Base-by-base conservation (phyloP, 2,797 vertebrate species). In the Falco columbarius region DNA sequence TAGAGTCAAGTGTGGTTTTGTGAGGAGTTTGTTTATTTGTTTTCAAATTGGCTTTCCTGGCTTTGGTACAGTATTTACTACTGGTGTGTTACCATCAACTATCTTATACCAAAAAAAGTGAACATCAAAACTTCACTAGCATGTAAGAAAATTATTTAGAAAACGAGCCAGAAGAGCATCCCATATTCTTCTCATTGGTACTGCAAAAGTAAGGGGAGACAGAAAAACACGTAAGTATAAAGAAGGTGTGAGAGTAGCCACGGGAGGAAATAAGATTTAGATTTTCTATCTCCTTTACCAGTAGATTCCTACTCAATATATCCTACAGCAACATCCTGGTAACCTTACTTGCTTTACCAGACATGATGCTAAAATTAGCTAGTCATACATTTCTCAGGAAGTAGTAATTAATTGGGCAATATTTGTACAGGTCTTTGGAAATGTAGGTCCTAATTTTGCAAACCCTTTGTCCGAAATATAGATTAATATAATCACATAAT, bases 401-500 rank as follows among this genome's bases (percentile, higher is more conserved):
- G 90, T 79, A 75, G 90, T 96, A 96, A 95, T 97, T 96, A 97
- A 91, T 96, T 94, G 96, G 89, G 89, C 94, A 97, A 90, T 97
- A 94, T 97, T 97, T 97, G 90, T 93, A 97, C 96, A 94, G 91
- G 65, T 94, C 89, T 96, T 92, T 93, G 93, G 82, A 96, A 96
- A 92, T 81, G 94, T 83, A 83, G 86, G 72, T 93, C 95, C 94
- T 89, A 79, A 96, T 96, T 97, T 96, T 93, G 79, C 90, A 97
- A 96, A 96, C 92, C 86, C 75, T 96, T 95, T 97, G 94, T 96
- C 94, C 86, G 4, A 94, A 91, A 91, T 86, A 89, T 66, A 95
- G 84, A 95, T 94, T 94, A 94, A 97, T 91, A 93, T 95, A 97
- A 97, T 96, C 86, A 96, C 75, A 46, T 97, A 96, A 96, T 97